These are phyloP conservation scores for Aporophyla nigra DNA, from an alignment of 2,888 invertebrate species.

Conservation along the genomic window DNA sequence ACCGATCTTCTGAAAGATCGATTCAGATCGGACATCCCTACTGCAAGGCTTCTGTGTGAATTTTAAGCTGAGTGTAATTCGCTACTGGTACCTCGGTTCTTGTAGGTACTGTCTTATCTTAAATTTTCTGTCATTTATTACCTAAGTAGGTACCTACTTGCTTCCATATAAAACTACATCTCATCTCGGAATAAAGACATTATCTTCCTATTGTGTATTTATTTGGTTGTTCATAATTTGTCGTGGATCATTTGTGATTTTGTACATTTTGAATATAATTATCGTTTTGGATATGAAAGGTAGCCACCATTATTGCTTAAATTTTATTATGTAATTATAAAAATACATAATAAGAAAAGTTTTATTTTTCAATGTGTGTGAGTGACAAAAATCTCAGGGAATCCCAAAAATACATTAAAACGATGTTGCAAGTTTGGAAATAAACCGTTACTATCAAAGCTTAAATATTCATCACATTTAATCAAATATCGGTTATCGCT, in stretches of 20 bases:
- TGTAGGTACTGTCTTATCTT: not conserved
- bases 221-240: constrained; percentile 28
- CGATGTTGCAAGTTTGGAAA: constrained; percentile 22
- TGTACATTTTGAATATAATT: constrained; percentile 43
- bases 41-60: not conserved
- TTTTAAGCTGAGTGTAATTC: not conserved
- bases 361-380: not conserved
- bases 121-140: not conserved
- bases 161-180: constrained; percentile 22
- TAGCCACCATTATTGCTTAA: constrained; percentile 7
- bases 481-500: constrained; percentile 7
- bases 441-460: not conserved
- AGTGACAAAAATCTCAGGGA: not conserved
- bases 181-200: constrained; percentile 53
- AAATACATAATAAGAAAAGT: not conserved
- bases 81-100: not conserved
- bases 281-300: constrained; percentile 32
- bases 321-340: not conserved
- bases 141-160: not conserved
- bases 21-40: no score
- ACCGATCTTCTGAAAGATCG: no score
- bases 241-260: constrained; percentile 27
- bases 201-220: constrained; percentile 9
- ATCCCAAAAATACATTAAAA: not conserved
- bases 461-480: not conserved